Evolutionary conservation across 2,113 vertebrate species (phyloP), one percentile per base, ranked within the genome.

Genomic region (Mormyrus lacerda): DNA sequence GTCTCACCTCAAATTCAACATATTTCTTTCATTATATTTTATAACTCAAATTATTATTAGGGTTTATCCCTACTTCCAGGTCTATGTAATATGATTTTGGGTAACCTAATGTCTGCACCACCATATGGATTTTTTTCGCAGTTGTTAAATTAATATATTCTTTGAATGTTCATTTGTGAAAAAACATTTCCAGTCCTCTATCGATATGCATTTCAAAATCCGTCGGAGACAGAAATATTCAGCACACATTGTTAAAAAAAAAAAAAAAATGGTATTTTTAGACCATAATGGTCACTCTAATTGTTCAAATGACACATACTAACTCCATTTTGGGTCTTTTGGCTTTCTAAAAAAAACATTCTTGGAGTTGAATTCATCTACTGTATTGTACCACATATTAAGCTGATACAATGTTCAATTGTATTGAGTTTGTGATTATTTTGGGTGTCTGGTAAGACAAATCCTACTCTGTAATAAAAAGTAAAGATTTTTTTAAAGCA

Each of bases 11-110:
- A 88, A 87, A 45, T 87, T 55, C 85, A 88, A 69, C 39, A 61
- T 61, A 48, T 69, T 35, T 53, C 15, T 88, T 88, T 90, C 35
- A 90, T 92, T 90, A 47, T 85, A 53, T 90, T 91, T 85, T 85
- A 88, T 6, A 86, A 4, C 7, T n/a, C 15, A 86, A 50, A 86
- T 85, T 86, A 48, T 50, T n/a, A 86, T 39, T 13, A 88, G 65
- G 92, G 53, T 90, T 86, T 89, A 79, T 11, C 42, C 69, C 90
- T 90, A 44, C 88, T 51, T 31, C 58, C 76, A 85, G 84, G 55
- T 89, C 89, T 42, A 35, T 73, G 53, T 90, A 87, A 79, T 61
- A 82, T 86, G 24, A 48, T 90, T 90, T 91, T 87, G 88, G 83
- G 89, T 86, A 82, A 58, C 90, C 86, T 44, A 65, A 82, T 27